These are phyloP conservation scores for Micoletzkya japonica DNA, from an alignment of 2,888 invertebrate genomes.

Conservation along the genomic window DNA sequence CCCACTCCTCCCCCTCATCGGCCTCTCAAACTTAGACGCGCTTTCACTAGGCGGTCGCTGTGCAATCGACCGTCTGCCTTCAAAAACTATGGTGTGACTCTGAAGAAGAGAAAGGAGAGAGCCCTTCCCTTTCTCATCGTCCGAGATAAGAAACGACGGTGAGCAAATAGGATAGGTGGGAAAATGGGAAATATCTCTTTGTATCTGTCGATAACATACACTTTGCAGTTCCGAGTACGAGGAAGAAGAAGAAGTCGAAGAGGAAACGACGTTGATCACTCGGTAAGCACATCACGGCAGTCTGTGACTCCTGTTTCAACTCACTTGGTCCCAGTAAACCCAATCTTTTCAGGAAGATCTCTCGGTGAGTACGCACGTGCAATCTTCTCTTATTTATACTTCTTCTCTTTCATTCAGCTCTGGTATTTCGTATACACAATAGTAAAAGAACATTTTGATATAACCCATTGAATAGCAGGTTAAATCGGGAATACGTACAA, in stretches of 20 bases:
- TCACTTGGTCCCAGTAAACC: no score
- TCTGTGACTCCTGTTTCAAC: neutral
- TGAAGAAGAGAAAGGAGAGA: constrained; percentile 26
- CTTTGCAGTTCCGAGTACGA: constrained; percentile 47
- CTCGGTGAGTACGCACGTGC: constrained; percentile 12
- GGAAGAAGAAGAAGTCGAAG: constrained; percentile 36
- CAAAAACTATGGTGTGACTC: constrained; percentile 3
- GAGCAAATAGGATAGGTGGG: neutral
- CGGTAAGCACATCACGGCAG: constrained; percentile 8
- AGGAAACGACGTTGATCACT: constrained; percentile 30
- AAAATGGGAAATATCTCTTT: neutral
- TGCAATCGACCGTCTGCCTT: neutral
- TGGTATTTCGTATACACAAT: no score
- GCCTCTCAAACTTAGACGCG: neutral
- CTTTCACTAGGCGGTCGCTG: neutral
- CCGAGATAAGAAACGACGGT: constrained; percentile 28
- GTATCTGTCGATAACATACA: neutral
- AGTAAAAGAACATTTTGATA: no score
- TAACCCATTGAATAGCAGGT: neutral
- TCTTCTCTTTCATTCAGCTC: no score
- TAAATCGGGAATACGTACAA: no score
- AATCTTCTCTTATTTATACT: neutral
- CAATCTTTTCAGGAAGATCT: constrained; percentile 16
- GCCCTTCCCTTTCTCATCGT: constrained; percentile 30
- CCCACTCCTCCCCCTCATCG: constrained; percentile 29